Evolutionary conservation across 2,797 vertebrate genomes (phyloP).

Genomic region (Gorsachius magnificus): DNA sequence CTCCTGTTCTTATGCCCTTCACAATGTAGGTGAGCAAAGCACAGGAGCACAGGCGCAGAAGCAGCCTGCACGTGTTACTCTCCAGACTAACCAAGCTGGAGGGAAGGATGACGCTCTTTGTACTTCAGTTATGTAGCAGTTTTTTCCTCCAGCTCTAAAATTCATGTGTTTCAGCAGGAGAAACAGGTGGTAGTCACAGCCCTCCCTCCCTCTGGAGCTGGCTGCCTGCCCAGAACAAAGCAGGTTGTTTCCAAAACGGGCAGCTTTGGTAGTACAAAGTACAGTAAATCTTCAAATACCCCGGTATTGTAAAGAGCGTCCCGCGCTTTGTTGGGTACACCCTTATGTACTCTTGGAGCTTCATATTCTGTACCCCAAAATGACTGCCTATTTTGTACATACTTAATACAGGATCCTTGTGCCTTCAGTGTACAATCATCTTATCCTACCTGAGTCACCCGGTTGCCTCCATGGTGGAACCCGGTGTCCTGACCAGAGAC

Average conservation of each 20-base stretch:
- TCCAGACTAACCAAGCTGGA: background rate
- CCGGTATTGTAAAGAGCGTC: background rate
- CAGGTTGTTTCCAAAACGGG: constrained; percentile 38
- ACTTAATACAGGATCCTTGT: background rate
- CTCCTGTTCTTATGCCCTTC: background rate
- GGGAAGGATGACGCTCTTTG: background rate
- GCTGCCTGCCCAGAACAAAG: constrained; percentile 17
- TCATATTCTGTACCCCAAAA: background rate
- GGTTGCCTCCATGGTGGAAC: background rate
- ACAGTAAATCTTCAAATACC: background rate
- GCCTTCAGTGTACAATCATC: background rate
- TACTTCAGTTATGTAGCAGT: background rate
- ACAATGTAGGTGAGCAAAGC: background rate
- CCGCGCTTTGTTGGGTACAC: background rate
- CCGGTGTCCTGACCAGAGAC: background rate
- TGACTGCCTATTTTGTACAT: background rate
- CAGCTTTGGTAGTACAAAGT: background rate
- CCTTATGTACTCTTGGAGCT: background rate
- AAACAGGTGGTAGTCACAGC: constrained; percentile 30
- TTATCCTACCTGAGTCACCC: background rate
- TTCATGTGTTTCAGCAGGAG: constrained; percentile 8
- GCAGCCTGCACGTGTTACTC: background rate
- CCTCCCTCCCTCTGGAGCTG: constrained; percentile 34
- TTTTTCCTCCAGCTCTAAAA: constrained; percentile 16
- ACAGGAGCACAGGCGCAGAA: background rate